Evolutionary conservation across 2,888 invertebrate species (phyloP), one percentile per base, ranked within the genome.

Genomic region (Lathronympha strigana): DNA sequence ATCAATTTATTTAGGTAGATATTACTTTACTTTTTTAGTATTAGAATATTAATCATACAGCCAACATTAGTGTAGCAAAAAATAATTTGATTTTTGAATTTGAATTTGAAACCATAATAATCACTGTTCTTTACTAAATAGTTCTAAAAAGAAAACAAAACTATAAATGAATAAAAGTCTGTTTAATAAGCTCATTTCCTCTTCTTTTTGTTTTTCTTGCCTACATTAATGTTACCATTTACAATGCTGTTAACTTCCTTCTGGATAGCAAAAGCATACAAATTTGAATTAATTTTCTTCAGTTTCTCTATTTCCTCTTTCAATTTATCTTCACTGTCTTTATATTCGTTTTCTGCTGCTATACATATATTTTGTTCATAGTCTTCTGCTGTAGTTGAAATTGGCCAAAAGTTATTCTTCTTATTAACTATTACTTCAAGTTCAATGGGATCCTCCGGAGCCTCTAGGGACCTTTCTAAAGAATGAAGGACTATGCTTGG

Each of bases 381-480:
- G 21, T 55, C 57, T 49, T 38, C 31, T 21, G 67, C 71, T 21
- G 67, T 69, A 60, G 69, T 68, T 81, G 83, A 13, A 77, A 38
- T 68, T 83, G 86, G 84, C 88, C 93, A 93, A 66, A 93, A 88
- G 61, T 85, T 78, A 11, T 82, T 82, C 68, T 89, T 87, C 51
- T 82, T 85, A 60, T 85, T 86, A 0, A 82, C 75, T 23, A 88
- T 68, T 11, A 92, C 74, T 75, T 92, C 91, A 70, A 85, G 90
- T 87, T 80, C 94, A 80, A 75, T 77, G 0, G 84, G 63, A 57
- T 89, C 84, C 51, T 93, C 92, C 9, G 79, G 82, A 71, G 92
- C 90, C 72, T 94, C 94, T 13, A 94, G 84, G 73, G 93, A 93
- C 68, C 95, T 93, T 72, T 95, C 94, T 61, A 97, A 87, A 67